Evolutionary conservation across 1,140 invertebrate genomes (phyloP).

Genomic region (Musca vetustissima): DNA sequence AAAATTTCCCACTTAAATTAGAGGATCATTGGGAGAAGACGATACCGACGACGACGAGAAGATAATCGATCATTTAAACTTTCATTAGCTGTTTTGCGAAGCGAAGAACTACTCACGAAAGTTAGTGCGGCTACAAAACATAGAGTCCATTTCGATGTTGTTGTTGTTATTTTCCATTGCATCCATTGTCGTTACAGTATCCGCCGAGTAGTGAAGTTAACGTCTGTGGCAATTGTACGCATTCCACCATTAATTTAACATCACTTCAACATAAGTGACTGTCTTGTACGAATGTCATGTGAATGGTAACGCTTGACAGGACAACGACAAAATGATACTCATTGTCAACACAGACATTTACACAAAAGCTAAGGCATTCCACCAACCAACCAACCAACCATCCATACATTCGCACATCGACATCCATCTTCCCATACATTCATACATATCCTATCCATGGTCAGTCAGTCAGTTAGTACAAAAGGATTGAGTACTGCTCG

Average conservation of each 20-base stretch:
- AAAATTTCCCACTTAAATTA: too few relatives aligned
- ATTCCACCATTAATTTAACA: conserved; percentile 24
- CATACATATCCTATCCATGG: too few relatives aligned
- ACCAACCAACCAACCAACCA: too few relatives aligned
- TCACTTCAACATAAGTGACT: conserved; percentile 23
- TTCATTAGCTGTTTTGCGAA: conserved; percentile 4
- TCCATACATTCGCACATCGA: too few relatives aligned
- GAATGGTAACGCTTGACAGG: conserved; percentile 21
- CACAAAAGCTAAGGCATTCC: conserved; percentile 12
- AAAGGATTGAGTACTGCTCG: too few relatives aligned
- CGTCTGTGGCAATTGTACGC: conserved; percentile 3
- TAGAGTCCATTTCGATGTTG: background rate
- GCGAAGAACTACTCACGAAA: background rate
- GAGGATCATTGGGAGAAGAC: too few relatives aligned
- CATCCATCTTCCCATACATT: too few relatives aligned
- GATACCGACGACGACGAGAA: background rate
- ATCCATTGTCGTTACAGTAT: background rate
- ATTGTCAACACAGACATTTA: conserved; percentile 24
- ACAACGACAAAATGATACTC: conserved; percentile 24
- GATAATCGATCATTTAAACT: conserved; percentile 17
- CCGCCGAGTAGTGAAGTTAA: too few relatives aligned
- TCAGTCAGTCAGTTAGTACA: too few relatives aligned
- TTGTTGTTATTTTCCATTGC: background rate
- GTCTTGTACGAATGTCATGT: conserved; percentile 22
- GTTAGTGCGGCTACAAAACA: background rate